phyloP scores from a whole-genome alignment of 2,797 vertebrate species.

The Phoxinus dragarum region DNA sequence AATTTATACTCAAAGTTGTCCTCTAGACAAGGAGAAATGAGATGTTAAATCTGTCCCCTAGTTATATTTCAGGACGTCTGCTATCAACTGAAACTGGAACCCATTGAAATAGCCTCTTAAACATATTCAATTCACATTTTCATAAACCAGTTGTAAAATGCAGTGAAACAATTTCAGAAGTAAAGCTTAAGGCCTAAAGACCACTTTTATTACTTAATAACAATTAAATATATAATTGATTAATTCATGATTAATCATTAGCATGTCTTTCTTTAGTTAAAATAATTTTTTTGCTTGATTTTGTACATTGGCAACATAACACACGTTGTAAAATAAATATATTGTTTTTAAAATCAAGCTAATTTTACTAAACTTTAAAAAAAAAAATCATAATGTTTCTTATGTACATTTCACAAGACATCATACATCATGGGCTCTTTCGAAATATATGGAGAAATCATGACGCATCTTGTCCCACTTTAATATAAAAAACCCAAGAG shows the following conservation, averaged over 20 bases:
- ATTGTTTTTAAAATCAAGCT: not conserved
- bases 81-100: not conserved
- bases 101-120: not conserved
- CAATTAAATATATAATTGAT: not conserved
- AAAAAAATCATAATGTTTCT: not conserved
- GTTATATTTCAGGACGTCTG: not conserved
- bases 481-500: not conserved
- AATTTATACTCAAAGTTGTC: not conserved
- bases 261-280: too few species aligned
- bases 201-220: not conserved
- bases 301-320: not conserved
- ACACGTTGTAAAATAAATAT: not conserved
- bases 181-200: not conserved
- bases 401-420: not conserved
- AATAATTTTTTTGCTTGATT: not conserved
- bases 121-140: not conserved
- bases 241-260: not conserved
- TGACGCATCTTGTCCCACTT: not conserved
- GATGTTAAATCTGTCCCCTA: not conserved
- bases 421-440: not conserved
- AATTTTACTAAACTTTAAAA: fast-evolving
- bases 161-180: not conserved
- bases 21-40: not conserved
- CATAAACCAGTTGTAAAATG: not conserved
- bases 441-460: not conserved